phyloP scores from a whole-genome alignment of 2,888 invertebrate genomes.

The Lottia gigantea region DNA sequence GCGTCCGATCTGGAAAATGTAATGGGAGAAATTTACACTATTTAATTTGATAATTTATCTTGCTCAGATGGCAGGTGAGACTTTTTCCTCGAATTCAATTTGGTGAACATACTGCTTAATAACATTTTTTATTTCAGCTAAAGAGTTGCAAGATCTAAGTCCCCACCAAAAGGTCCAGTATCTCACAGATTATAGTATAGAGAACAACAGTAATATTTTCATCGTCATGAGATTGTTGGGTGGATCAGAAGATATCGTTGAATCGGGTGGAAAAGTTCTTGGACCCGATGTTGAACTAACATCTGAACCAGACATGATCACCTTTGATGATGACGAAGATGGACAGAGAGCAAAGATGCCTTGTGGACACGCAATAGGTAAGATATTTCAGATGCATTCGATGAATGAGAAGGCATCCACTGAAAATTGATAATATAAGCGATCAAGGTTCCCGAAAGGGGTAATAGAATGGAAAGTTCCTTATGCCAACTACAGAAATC shows the following conservation, averaged over 20 bases:
- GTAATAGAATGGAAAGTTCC: no score
- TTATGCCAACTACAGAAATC: no score
- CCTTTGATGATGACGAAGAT: slow-evolving; percentile 35
- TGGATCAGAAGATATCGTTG: slow-evolving; percentile 23
- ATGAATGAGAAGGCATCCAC: background rate
- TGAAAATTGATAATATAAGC: no score
- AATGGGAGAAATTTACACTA: no score
- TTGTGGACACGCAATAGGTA: slow-evolving; percentile 42
- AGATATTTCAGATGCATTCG: background rate
- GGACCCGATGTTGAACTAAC: slow-evolving; percentile 31
- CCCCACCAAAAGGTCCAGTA: background rate
- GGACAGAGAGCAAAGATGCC: slow-evolving; percentile 39
- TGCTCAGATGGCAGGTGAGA: no score
- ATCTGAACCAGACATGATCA: slow-evolving; percentile 38
- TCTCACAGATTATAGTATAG: slow-evolving; percentile 33
- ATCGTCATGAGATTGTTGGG: slow-evolving; percentile 29
- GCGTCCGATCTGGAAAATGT: no score
- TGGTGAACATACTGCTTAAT: no score
- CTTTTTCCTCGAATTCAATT: no score
- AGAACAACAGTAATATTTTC: slow-evolving; percentile 28
- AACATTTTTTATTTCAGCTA: no score
- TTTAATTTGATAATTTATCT: no score
- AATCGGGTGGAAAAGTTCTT: slow-evolving; percentile 30
- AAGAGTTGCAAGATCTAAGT: no score
- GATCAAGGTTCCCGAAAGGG: no score